Conservation (phyloP, 2,113 vertebrate species). For the Tyto alba region DNA sequence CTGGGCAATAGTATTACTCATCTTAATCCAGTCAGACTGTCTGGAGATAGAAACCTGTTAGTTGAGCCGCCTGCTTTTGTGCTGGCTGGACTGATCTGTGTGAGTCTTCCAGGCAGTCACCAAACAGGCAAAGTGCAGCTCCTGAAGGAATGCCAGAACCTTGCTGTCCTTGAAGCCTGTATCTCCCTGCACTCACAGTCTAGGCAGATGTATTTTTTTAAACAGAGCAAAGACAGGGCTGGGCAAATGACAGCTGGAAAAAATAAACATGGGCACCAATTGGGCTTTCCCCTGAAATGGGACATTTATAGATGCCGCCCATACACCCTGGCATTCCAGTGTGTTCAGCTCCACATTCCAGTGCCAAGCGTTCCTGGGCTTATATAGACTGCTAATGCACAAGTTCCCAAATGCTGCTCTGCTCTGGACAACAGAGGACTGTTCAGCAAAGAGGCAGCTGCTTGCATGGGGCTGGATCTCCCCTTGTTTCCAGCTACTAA, state of each 20-base stretch:
- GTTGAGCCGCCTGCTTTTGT: fast-evolving
- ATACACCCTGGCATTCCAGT: background rate
- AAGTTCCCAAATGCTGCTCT: background rate
- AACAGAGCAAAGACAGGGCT: background rate
- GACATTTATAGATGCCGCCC: background rate
- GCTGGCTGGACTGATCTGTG: fast-evolving
- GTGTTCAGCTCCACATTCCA: background rate
- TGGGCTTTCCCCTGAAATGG: background rate
- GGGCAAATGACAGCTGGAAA: conserved; percentile 16
- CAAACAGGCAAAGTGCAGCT: background rate
- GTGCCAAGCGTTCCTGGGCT: background rate
- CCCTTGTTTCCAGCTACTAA: background rate
- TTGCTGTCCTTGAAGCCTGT: fast-evolving
- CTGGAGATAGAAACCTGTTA: background rate
- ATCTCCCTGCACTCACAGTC: background rate
- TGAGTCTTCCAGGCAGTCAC: background rate
- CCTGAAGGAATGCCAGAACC: background rate
- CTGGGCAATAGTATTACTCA: background rate
- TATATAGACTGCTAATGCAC: background rate
- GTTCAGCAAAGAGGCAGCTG: background rate
- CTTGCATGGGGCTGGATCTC: background rate
- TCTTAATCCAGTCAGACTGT: background rate
- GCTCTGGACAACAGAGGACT: background rate
- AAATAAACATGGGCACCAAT: background rate
- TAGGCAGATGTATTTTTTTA: background rate